Conservation (phyloP, 2,888 invertebrate species). For the Euproctis similis region DNA sequence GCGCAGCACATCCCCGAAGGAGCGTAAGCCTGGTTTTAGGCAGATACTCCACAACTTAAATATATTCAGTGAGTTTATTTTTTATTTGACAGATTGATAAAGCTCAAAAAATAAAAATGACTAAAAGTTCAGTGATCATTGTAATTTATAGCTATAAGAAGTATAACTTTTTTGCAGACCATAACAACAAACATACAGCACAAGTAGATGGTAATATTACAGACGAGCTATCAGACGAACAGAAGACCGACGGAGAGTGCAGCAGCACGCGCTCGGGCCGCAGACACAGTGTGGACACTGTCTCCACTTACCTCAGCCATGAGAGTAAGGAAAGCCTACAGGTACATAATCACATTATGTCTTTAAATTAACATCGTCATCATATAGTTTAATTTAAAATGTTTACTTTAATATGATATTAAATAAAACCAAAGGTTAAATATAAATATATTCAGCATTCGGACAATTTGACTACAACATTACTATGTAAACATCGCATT, state of each 20-base stretch:
- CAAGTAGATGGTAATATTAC: slow-evolving; percentile 9
- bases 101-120: no score
- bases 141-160: no score
- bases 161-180: slow-evolving; percentile 32
- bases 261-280: slow-evolving; percentile 85
- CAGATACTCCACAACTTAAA: slow-evolving; percentile 88
- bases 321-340: slow-evolving; percentile 83
- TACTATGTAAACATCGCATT: no score
- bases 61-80: slow-evolving; percentile 79
- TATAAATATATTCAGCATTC: no score
- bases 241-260: slow-evolving; percentile 78
- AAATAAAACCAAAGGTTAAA: no score
- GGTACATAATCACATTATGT: slow-evolving; percentile 35
- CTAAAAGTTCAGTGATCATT: no score
- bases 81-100: no score
- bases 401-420: no score
- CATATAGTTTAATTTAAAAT: no score
- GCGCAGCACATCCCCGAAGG: slow-evolving; percentile 49
- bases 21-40: slow-evolving; percentile 72
- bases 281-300: slow-evolving; percentile 89
- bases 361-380: no score
- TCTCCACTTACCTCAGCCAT: slow-evolving; percentile 90
- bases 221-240: slow-evolving; percentile 26
- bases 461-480: no score
- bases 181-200: slow-evolving; percentile 40